These are phyloP conservation scores for Trissolcus brochymenae DNA, from an alignment of 2,888 invertebrate genomes.

Conservation along the genomic window DNA sequence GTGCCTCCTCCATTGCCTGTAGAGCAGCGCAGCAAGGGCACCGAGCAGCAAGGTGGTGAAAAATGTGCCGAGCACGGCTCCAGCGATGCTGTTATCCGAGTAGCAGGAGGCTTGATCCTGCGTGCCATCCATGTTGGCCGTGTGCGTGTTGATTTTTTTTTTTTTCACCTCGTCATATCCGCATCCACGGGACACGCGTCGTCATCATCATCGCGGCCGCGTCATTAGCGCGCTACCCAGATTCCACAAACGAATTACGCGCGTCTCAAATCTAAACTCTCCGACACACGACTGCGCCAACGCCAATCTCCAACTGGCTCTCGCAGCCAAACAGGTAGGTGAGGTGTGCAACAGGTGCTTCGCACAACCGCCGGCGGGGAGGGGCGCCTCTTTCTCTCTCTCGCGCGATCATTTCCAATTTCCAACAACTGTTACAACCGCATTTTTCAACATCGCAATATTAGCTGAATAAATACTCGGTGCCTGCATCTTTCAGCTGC, in stretches of 20 bases:
- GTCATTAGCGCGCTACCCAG: not conserved
- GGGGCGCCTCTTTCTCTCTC: conserved; percentile 1
- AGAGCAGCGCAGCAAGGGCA: conserved; percentile 79
- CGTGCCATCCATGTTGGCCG: conserved; percentile 62
- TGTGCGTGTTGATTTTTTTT: not conserved
- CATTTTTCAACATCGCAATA: too few relatives aligned
- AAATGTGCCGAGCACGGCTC: conserved; percentile 84
- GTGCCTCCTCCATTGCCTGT: conserved; percentile 81
- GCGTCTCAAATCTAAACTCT: not conserved
- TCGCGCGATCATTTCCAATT: not conserved
- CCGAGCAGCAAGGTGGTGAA: conserved; percentile 81
- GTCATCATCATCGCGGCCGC: not conserved
- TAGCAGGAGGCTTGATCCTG: conserved; percentile 78
- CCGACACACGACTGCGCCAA: conserved; percentile 27
- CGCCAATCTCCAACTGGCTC: conserved; percentile 38
- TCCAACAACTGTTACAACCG: conserved; percentile 4
- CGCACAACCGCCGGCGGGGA: conserved; percentile 51
- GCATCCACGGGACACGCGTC: conserved; percentile 37
- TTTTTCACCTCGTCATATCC: conserved; percentile 25
- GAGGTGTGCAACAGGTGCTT: conserved; percentile 72
- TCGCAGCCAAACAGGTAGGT: conserved; percentile 71
- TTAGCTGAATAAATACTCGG: too few relatives aligned
- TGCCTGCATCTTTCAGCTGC: too few relatives aligned
- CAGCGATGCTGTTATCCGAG: conserved; percentile 79
- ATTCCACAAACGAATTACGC: not conserved